These are phyloP conservation scores for Tetragonisca angustula DNA, from an alignment of 2,888 invertebrate species.

Conservation along the genomic window DNA sequence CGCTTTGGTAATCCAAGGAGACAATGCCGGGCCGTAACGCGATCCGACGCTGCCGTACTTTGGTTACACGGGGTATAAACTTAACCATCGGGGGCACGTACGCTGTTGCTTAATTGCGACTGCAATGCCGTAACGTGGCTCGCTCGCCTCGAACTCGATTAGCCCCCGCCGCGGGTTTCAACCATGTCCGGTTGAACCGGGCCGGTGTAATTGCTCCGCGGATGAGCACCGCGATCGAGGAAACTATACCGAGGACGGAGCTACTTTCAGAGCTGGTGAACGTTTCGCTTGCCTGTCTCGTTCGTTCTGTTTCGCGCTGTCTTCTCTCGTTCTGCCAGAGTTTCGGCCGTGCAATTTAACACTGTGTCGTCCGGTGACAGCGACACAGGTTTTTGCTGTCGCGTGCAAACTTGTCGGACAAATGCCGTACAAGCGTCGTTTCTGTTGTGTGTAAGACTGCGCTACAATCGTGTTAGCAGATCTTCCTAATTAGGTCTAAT, in stretches of 20 bases:
- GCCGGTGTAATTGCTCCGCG: constrained; percentile 30
- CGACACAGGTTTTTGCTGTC: too few species aligned
- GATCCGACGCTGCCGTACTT: constrained; percentile 75
- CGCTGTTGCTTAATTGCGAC: constrained; percentile 71
- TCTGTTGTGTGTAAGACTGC: too few species aligned
- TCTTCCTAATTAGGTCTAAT: too few species aligned
- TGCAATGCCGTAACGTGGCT: constrained; percentile 26
- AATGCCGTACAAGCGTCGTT: too few species aligned
- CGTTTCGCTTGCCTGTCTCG: not conserved
- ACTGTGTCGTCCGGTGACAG: too few species aligned
- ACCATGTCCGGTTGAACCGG: constrained; percentile 17
- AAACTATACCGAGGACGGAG: constrained; percentile 15
- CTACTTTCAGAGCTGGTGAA: not conserved
- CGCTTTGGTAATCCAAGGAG: constrained; percentile 79
- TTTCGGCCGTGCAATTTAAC: not conserved
- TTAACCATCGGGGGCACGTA: constrained; percentile 69
- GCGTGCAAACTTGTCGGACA: too few species aligned
- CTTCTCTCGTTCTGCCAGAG: not conserved
- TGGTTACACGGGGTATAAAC: constrained; percentile 76
- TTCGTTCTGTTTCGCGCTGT: too few species aligned
- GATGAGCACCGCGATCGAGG: not conserved
- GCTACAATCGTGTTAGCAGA: too few species aligned
- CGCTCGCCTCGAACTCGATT: constrained; percentile 57
- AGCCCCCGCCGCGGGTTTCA: constrained; percentile 24
- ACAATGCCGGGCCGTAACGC: constrained; percentile 79